Percentiles rank a stretch among this genome's conserved stretches.
phyloP scores from a whole-genome alignment of 2,888 invertebrate species.

The Aleiodes testaceus region DNA sequence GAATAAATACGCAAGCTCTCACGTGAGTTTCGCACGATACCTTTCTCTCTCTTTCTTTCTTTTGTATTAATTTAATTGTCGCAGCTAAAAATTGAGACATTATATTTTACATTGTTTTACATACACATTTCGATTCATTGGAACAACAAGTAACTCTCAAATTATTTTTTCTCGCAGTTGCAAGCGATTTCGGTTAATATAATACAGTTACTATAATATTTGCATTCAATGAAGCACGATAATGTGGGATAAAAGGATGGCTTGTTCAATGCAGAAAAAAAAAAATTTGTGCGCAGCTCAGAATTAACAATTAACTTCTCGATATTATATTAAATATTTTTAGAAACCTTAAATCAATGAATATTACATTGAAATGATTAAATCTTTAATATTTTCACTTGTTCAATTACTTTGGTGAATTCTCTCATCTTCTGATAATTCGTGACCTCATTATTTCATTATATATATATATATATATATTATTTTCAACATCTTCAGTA shows the following conservation, averaged over 20 bases:
- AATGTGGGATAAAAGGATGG: constrained; percentile 14
- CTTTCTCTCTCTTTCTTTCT: not conserved
- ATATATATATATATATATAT: too few species aligned
- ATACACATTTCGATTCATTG: constrained; percentile 8
- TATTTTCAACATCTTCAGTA: constrained; percentile 53
- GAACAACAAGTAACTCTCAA: constrained; percentile 5
- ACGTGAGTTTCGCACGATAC: constrained; percentile 28
- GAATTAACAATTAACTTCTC: not conserved
- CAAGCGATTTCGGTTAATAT: constrained; percentile 22
- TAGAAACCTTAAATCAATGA: constrained; percentile 18
- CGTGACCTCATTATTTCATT: constrained; percentile 21
- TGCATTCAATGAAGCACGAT: constrained; percentile 23
- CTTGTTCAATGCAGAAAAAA: constrained; percentile 14
- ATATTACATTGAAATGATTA: constrained; percentile 10
- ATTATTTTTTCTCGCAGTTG: not conserved
- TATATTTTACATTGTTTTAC: constrained; percentile 8
- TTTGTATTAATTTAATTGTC: constrained; percentile 1
- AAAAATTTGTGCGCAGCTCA: not conserved
- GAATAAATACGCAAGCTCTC: constrained; percentile 13
- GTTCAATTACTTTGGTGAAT: constrained; percentile 41
- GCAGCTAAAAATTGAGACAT: constrained; percentile 14
- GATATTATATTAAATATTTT: not conserved
- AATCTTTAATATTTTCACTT: constrained; percentile 34
- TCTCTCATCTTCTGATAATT: constrained; percentile 9
- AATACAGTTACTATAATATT: constrained; percentile 28